Conservation (phyloP, 1,140 invertebrate genomes). For the Lordiphosa mommai region DNA sequence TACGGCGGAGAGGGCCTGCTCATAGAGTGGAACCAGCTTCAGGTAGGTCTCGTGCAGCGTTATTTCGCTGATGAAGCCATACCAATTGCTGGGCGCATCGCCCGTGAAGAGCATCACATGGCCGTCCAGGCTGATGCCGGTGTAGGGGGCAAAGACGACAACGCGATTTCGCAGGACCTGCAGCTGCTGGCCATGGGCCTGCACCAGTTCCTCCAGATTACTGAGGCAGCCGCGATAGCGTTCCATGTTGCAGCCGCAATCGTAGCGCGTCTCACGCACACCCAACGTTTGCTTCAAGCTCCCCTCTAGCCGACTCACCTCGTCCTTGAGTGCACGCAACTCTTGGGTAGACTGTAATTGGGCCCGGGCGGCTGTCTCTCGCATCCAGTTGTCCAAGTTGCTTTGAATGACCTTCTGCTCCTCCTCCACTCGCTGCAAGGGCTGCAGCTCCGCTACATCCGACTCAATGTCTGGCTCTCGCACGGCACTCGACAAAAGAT, state of each 20-base stretch:
- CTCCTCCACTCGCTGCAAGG: neutral
- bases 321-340: conserved; percentile 83
- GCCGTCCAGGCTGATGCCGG: conserved; percentile 92
- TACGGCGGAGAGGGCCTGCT: conserved; percentile 89
- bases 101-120: conserved; percentile 92
- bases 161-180: conserved; percentile 84
- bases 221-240: conserved; percentile 91
- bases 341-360: conserved; percentile 44
- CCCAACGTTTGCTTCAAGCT: conserved; percentile 81
- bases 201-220: conserved; percentile 84
- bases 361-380: conserved; percentile 64
- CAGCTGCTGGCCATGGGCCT: conserved; percentile 86
- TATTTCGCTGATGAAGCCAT: conserved; percentile 91
- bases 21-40: conserved; percentile 87
- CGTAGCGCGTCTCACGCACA: conserved; percentile 84
- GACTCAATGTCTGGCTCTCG: neutral
- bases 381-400: conserved; percentile 81
- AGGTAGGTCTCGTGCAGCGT: conserved; percentile 86
- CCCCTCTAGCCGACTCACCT: conserved; percentile 83
- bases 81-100: conserved; percentile 93
- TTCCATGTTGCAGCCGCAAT: conserved; percentile 91
- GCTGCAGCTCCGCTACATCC: neutral
- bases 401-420: neutral
- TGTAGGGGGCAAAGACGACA: conserved; percentile 91
- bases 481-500: conserved; percentile 81